Evolutionary conservation across 2,797 vertebrate species (phyloP).

Genomic region (Limosa lapponica): DNA sequence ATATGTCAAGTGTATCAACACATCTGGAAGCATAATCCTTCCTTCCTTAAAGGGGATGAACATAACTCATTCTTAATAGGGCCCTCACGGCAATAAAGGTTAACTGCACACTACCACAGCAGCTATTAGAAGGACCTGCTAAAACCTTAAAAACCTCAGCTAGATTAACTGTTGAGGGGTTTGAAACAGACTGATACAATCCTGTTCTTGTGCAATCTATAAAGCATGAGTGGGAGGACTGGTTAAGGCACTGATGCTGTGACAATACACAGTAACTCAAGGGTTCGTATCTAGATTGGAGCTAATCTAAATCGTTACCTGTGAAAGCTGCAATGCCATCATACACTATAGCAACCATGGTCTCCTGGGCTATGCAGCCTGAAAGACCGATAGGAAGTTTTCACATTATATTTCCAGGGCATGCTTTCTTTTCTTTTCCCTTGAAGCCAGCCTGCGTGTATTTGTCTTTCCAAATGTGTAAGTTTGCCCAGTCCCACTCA

Average conservation of each 20-base stretch:
- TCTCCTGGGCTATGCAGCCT: not conserved
- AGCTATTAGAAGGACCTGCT: constrained; percentile 59
- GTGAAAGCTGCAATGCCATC: not conserved
- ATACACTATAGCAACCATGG: not conserved
- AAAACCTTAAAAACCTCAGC: constrained; percentile 55
- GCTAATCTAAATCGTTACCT: constrained; percentile 37
- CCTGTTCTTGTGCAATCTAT: not conserved
- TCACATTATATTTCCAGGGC: not conserved
- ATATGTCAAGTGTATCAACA: constrained; percentile 54
- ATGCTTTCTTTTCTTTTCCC: not conserved
- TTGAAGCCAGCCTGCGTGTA: not conserved
- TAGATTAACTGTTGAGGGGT: constrained; percentile 55
- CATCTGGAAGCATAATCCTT: constrained; percentile 53
- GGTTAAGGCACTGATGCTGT: not conserved
- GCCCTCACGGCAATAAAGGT: constrained; percentile 53
- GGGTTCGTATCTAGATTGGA: constrained; percentile 5
- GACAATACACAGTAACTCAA: constrained; percentile 25
- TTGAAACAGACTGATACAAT: not conserved
- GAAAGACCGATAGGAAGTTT: not conserved
- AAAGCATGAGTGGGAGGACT: constrained; percentile 7
- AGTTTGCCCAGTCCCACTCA: not conserved
- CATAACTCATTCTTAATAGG: constrained; percentile 60
- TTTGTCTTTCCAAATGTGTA: not conserved
- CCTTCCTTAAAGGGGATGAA: constrained; percentile 31
- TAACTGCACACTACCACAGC: constrained; percentile 18